Percentiles rank a stretch among this genome's conserved stretches.
Conservation (phyloP, 2,113 vertebrate species). For the Ailurus styani region DNA sequence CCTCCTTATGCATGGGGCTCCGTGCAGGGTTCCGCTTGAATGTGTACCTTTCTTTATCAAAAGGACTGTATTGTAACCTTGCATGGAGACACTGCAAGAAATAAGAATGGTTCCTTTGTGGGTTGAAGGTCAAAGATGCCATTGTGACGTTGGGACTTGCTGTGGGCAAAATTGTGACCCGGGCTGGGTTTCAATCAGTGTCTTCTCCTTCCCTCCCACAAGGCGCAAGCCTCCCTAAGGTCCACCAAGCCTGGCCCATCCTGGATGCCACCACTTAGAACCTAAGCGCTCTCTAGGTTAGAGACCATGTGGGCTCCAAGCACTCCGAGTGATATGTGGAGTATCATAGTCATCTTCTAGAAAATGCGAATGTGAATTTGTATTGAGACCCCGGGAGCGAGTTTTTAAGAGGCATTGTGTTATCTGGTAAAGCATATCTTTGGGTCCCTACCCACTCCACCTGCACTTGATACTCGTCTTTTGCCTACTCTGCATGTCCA, state of each 20-base stretch:
- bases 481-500: accelerated
- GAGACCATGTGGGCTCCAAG: background rate
- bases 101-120: background rate
- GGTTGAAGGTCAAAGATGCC: background rate
- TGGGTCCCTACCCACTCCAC: background rate
- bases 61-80: background rate
- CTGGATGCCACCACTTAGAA: background rate
- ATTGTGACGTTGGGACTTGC: background rate
- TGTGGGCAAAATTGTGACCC: background rate
- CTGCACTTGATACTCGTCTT: background rate
- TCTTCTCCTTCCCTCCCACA: background rate
- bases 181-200: background rate
- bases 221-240: background rate
- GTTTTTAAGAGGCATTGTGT: background rate
- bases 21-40: background rate
- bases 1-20: background rate
- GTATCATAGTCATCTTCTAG: background rate
- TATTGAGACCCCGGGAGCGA: background rate
- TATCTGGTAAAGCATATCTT: background rate
- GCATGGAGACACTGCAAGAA: background rate
- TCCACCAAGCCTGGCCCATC: background rate
- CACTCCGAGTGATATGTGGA: background rate
- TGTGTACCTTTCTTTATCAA: background rate
- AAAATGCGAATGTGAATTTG: background rate
- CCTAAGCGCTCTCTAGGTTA: background rate